phyloP scores from a whole-genome alignment of 2,797 vertebrate species.

The Odontamblyopus lacepedii region DNA sequence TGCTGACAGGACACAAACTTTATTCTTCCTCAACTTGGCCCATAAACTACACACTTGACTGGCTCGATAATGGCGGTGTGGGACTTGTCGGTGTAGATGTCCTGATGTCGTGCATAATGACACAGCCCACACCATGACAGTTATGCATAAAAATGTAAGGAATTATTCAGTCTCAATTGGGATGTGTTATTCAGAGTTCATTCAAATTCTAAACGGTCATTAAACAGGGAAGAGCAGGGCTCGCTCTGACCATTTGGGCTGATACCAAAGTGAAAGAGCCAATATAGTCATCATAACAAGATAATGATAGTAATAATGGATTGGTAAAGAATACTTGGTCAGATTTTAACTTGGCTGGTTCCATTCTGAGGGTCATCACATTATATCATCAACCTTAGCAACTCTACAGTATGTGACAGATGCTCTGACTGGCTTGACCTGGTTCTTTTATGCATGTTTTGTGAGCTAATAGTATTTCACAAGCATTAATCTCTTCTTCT shows the following conservation, averaged over 20 bases:
- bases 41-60: conserved; percentile 15
- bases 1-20: conserved; percentile 52
- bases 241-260: not conserved
- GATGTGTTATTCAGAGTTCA: conserved; percentile 3
- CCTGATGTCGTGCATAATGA: not conserved
- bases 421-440: not conserved
- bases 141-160: conserved; percentile 14
- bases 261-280: not conserved
- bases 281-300: not conserved
- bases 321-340: not conserved
- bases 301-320: not conserved
- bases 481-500: not conserved
- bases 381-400: not conserved
- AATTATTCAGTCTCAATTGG: not conserved
- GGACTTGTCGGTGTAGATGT: not conserved
- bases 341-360: not conserved
- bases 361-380: not conserved
- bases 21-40: conserved; percentile 24
- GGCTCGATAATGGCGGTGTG: conserved; percentile 7
- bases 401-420: not conserved
- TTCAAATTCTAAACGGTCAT: not conserved
- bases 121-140: not conserved
- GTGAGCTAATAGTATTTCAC: not conserved
- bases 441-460: not conserved
- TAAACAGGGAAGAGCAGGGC: not conserved